Percentiles rank a stretch among this genome's conserved stretches.
Evolutionary conservation across 2,888 invertebrate genomes (phyloP).

Genomic region (Deroplatys truncata): DNA sequence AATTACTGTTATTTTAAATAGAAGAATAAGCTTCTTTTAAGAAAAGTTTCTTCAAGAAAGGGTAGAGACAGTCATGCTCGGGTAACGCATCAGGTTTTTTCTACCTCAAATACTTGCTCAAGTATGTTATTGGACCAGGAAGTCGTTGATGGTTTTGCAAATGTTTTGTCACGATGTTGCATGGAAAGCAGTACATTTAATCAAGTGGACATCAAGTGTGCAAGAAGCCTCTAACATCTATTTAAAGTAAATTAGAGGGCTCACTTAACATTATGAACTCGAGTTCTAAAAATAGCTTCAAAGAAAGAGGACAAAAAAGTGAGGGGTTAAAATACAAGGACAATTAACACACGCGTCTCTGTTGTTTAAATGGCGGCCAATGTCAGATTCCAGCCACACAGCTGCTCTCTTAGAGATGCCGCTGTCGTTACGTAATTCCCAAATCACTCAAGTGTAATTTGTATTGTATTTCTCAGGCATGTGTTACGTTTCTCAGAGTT

Average conservation of each 20-base stretch:
- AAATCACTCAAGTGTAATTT: neutral
- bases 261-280: slow-evolving; percentile 7
- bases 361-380: neutral
- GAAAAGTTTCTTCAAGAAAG: no score
- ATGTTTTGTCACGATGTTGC: neutral
- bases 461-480: no score
- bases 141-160: neutral
- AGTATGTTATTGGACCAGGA: no score
- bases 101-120: no score
- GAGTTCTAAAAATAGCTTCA: neutral
- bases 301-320: neutral
- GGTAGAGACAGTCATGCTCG: no score
- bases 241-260: neutral
- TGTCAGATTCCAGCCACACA: neutral
- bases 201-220: neutral
- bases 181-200: neutral
- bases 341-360: neutral
- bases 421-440: neutral
- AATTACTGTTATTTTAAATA: no score
- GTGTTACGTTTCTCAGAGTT: no score
- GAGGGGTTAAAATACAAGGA: neutral
- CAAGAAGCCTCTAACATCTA: neutral
- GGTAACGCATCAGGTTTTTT: no score
- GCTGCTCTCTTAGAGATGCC: neutral
- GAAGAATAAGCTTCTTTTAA: no score